phyloP scores from a whole-genome alignment of 2,113 vertebrate genomes.

The Corydoras maculifer region DNA sequence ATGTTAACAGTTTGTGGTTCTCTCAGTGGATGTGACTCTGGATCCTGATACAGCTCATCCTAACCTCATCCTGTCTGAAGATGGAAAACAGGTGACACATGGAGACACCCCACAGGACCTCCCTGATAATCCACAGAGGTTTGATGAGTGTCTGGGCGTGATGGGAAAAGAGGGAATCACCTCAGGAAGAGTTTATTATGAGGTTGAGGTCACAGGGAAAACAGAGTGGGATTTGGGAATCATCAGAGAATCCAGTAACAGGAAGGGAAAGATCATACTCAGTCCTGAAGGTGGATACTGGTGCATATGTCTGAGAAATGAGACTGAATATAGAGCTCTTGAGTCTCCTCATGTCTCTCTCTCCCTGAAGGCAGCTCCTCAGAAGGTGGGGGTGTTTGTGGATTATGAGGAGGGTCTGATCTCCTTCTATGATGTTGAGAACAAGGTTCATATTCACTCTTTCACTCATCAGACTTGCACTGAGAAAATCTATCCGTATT shows the following conservation, averaged over 20 bases:
- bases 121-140: background rate
- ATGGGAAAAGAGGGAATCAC: background rate
- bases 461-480: conserved; percentile 15
- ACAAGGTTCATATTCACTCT: conserved; percentile 2
- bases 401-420: conserved; percentile 19
- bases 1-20: background rate
- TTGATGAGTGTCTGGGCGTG: background rate
- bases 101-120: background rate
- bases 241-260: background rate
- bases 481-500: conserved; percentile 6
- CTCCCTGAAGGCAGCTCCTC: background rate
- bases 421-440: conserved; percentile 17
- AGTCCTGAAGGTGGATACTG: background rate
- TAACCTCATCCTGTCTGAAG: conserved; percentile 3
- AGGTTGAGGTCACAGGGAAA: conserved; percentile 8
- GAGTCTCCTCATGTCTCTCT: background rate
- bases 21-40: conserved; percentile 7
- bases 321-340: background rate
- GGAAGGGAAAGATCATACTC: background rate
- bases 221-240: conserved; percentile 2
- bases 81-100: conserved; percentile 2
- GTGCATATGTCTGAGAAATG: background rate
- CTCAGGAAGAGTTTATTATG: conserved; percentile 12
- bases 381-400: conserved; percentile 23
- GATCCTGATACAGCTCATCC: conserved; percentile 9